Conservation (phyloP, 92 coral and sea anemone genomes). For the Epizoanthus ramosus region DNA sequence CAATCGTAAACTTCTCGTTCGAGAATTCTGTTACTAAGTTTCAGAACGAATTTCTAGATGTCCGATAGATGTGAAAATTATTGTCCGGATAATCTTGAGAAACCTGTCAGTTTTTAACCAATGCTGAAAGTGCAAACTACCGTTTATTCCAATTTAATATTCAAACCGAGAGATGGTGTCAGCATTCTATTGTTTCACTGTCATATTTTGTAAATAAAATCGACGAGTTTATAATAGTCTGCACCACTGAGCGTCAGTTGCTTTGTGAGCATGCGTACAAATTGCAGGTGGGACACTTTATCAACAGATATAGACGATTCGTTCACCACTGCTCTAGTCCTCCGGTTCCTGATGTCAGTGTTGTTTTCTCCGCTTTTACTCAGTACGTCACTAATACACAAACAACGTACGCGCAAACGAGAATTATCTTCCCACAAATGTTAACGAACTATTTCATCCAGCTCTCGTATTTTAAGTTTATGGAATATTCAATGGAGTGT, state of each 20-base stretch:
- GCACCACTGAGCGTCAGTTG: background rate
- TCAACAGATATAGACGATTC: background rate
- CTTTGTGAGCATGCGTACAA: slow-evolving; percentile 30
- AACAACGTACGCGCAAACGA: no score
- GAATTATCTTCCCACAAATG: no score
- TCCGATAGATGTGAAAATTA: background rate
- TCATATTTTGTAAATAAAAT: slow-evolving; percentile 9
- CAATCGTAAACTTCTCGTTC: background rate
- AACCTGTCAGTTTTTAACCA: background rate
- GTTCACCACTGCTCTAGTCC: background rate
- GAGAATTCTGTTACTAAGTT: background rate
- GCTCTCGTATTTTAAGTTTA: no score
- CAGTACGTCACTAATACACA: no score
- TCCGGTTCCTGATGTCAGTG: background rate
- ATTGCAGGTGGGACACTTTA: background rate
- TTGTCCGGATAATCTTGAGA: background rate
- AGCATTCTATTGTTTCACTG: slow-evolving; percentile 20
- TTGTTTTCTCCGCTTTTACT: no score
- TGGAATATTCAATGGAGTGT: no score
- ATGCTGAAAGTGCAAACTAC: slow-evolving; percentile 1
- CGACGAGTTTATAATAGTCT: background rate
- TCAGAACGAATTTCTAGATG: background rate
- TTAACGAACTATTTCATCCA: no score
- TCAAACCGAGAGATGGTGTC: background rate
- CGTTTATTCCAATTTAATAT: slow-evolving; percentile 29